Percentiles rank a stretch among this genome's conserved stretches.
Evolutionary conservation across 2,888 invertebrate genomes (phyloP).

Genomic region (Heterodera filipjevi): DNA sequence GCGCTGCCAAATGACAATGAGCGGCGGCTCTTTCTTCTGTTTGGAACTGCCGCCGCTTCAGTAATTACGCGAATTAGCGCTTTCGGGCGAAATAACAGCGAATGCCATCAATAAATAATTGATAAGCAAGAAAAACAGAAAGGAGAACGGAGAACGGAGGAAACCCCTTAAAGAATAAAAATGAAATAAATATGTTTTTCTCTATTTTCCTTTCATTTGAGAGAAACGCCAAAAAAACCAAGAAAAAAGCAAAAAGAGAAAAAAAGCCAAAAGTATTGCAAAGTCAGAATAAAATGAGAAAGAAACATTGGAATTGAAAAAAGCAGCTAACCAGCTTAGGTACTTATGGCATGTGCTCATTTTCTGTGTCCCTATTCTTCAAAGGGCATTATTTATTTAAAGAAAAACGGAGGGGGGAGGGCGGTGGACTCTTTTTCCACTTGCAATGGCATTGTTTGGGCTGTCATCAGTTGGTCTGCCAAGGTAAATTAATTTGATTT

Average conservation of each 20-base stretch:
- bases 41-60: neutral
- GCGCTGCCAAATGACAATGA: neutral
- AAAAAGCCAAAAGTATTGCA: neutral
- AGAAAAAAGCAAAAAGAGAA: too few species aligned
- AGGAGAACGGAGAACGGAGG: neutral
- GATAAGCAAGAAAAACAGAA: neutral
- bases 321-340: neutral
- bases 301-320: neutral
- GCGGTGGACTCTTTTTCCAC: neutral
- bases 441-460: neutral
- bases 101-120: constrained; percentile 4
- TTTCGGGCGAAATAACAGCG: neutral
- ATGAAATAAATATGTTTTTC: neutral
- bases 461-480: too few species aligned
- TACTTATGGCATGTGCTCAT: neutral
- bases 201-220: too few species aligned
- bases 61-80: constrained; percentile 18
- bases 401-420: neutral
- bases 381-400: neutral
- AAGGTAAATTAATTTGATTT: too few species aligned
- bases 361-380: neutral
- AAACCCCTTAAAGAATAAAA: neutral
- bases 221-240: too few species aligned
- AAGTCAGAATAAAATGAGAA: neutral
- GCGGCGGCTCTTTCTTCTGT: neutral